Evolutionary conservation across 2,888 invertebrate genomes (phyloP), one percentile per base, ranked within the genome.

Genomic region (Acleris holmiana): DNA sequence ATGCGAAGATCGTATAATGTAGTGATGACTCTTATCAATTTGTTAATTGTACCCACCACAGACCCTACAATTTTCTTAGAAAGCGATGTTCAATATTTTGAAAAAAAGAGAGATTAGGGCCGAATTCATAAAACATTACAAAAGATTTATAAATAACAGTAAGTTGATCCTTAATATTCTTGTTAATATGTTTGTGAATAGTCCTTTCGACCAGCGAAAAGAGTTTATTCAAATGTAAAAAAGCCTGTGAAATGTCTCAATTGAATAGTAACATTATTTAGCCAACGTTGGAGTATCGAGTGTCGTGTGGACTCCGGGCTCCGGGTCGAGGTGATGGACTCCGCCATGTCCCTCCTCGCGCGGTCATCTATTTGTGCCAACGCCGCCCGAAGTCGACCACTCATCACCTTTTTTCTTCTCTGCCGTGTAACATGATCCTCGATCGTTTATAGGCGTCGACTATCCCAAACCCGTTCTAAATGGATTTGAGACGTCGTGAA

Each of bases 401-500:
- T 89, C 89, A 88, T 91, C 90, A 89, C 91, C 89, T 89, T 91
- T 90, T 89, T 89, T 86, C 77, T 47, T 61, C 54, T 55, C 55
- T 35, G 75, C 75, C 80, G 77, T 85, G 91, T 86, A 91, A 92
- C 86, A 84, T 88, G 91, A 92, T 90, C 91, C 86, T 82, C 86
- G 77, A 86, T 84, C 86, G 85, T 87, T 89, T 91, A 86, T 86
- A 84, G 85, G 83, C 83, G 77, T 77, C 75, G 76, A 73, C 83
- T 81, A 83, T 86, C 78, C 80, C 72, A 88, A 90, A 91, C 90
- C 84, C 81, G 91, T 91, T 91, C 80, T 73, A 79, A 87, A 88
- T 85, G 82, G 83, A 85, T 85, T 80, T 80, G 80, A 84, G 79
- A 84, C 85, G 80, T 83, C 76, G 77, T 75, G 79, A 80, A 80